These are phyloP conservation scores for Steatocranus sp. DNA, from an alignment of 2,797 vertebrate genomes.

Conservation along the genomic window DNA sequence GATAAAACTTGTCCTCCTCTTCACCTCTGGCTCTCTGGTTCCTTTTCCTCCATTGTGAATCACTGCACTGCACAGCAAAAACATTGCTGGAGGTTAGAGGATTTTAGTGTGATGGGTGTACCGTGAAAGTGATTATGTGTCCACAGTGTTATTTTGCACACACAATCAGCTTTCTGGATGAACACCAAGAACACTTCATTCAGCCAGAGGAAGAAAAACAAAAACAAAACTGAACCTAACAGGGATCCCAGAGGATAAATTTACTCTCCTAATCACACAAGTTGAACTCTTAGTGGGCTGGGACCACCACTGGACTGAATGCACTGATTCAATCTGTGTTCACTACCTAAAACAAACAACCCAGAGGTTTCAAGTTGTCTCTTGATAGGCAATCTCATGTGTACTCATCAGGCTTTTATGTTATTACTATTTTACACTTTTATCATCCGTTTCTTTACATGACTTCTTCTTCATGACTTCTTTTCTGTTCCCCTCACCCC, in stretches of 20 bases:
- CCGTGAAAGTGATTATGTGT: background rate
- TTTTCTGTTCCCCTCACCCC: background rate
- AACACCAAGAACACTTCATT: conserved; percentile 13
- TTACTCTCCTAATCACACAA: background rate
- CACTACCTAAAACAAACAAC: background rate
- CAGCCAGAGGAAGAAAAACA: background rate
- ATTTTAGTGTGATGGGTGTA: background rate
- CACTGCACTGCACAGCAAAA: background rate
- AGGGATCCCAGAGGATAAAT: background rate
- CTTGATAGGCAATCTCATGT: background rate
- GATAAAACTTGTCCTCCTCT: conserved; percentile 2
- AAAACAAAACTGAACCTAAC: background rate
- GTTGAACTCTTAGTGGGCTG: background rate
- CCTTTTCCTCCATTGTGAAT: conserved; percentile 14
- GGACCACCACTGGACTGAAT: background rate
- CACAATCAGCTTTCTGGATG: conserved; percentile 14
- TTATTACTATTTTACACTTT: background rate
- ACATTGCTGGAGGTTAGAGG: conserved; percentile 1
- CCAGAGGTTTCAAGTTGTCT: background rate
- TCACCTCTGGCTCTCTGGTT: conserved; percentile 14
- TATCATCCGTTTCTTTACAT: background rate
- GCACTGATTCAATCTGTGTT: background rate
- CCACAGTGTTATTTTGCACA: conserved; percentile 1
- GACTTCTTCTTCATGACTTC: background rate
- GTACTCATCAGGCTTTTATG: background rate